A percentile compares a stretch with the other conserved stretches of the same genome.
These are phyloP conservation scores for Pyrrhia umbra DNA, from an alignment of 2,888 invertebrate species.

Conservation along the genomic window DNA sequence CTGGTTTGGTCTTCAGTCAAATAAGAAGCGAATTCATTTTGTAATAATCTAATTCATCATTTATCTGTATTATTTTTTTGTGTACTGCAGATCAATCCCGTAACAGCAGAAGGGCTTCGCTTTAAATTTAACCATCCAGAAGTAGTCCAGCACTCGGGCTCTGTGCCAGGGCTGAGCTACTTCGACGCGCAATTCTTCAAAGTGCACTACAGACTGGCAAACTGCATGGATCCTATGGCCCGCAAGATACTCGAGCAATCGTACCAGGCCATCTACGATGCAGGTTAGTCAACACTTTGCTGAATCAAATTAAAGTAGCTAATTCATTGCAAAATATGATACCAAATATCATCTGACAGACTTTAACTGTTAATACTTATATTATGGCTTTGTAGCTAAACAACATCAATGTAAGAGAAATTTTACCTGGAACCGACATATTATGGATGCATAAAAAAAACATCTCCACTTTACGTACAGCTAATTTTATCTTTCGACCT, in stretches of 20 bases:
- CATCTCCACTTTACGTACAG: too few species aligned
- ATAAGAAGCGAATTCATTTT: too few species aligned
- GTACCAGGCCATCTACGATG: constrained; percentile 93
- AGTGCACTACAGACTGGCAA: constrained; percentile 91
- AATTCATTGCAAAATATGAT: too few species aligned
- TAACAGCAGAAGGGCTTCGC: constrained; percentile 89
- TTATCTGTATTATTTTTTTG: neutral
- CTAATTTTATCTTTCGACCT: too few species aligned
- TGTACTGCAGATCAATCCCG: constrained; percentile 86
- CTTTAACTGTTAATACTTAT: too few species aligned
- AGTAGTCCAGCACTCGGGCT: constrained; percentile 91
- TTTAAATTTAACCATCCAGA: constrained; percentile 78
- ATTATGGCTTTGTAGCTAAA: too few species aligned
- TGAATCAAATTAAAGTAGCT: too few species aligned
- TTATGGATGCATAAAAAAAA: too few species aligned
- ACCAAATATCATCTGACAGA: too few species aligned
- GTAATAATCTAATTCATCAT: neutral
- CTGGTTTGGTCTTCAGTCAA: too few species aligned
- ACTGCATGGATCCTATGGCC: constrained; percentile 86
- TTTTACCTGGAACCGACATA: too few species aligned
- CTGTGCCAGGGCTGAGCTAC: constrained; percentile 89
- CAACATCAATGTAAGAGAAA: too few species aligned
- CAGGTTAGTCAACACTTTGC: constrained; percentile 76
- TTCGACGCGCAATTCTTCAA: constrained; percentile 94
- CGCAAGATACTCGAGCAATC: constrained; percentile 93